These are phyloP conservation scores for Pemphigus obesinymphae DNA, from an alignment of 1,140 invertebrate genomes.

Conservation along the genomic window DNA sequence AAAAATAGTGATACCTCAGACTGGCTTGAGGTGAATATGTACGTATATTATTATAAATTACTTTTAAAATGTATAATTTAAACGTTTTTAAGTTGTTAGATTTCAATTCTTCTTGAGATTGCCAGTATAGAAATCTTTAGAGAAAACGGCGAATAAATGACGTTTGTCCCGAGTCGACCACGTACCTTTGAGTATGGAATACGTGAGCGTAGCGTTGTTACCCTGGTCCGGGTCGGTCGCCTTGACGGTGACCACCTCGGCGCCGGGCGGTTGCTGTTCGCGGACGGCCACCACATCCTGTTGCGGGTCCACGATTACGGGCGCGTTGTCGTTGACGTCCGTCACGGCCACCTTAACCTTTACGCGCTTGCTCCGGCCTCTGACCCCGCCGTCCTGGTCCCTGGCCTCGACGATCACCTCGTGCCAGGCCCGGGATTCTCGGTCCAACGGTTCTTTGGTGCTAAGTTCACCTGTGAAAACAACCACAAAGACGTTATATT, in stretches of 20 bases:
- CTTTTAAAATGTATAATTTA: too few relatives aligned
- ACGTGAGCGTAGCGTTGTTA: slow-evolving; percentile 80
- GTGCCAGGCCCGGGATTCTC: slow-evolving; percentile 72
- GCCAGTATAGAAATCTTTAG: too few relatives aligned
- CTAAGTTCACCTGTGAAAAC: slow-evolving; percentile 68
- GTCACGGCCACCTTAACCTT: slow-evolving; percentile 67
- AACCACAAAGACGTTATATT: not conserved
- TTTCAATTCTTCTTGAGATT: too few relatives aligned
- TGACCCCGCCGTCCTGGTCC: slow-evolving; percentile 68
- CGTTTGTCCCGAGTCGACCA: too few relatives aligned
- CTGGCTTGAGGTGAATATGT: too few relatives aligned
- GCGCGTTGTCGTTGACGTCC: slow-evolving; percentile 88
- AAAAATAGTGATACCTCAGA: too few relatives aligned
- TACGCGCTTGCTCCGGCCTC: slow-evolving; percentile 67
- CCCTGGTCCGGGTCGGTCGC: slow-evolving; percentile 84
- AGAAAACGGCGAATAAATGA: too few relatives aligned
- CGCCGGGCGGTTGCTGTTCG: slow-evolving; percentile 79
- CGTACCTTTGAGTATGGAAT: slow-evolving; percentile 74
- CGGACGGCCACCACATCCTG: slow-evolving; percentile 81
- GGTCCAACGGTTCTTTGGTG: slow-evolving; percentile 74
- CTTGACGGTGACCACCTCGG: slow-evolving; percentile 76
- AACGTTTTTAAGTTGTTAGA: too few relatives aligned
- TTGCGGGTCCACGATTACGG: slow-evolving; percentile 79
- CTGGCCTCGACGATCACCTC: slow-evolving; percentile 77
- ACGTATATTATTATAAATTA: too few relatives aligned